Conservation (phyloP, 2,888 invertebrate species). For the Rotaria sp. region DNA sequence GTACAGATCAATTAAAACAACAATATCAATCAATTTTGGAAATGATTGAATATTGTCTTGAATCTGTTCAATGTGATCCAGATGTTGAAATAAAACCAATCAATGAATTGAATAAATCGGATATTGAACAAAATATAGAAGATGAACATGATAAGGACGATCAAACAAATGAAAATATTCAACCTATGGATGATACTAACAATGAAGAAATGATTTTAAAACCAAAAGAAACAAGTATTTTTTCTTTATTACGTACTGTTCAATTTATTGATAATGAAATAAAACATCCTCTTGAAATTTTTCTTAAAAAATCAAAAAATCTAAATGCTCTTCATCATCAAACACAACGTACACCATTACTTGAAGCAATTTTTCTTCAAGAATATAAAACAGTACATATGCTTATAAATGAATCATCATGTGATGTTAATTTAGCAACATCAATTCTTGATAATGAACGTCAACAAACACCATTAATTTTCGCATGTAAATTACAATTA, state of each 20-base stretch:
- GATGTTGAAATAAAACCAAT: not conserved
- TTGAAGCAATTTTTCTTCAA: not conserved
- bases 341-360: constrained; percentile 22
- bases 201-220: not conserved
- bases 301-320: constrained; percentile 26
- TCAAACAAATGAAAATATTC: not conserved
- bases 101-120: not conserved
- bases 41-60: not conserved
- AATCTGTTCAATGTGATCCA: not conserved
- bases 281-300: not conserved
- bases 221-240: not conserved
- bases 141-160: not conserved
- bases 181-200: not conserved
- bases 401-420: not conserved
- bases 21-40: not conserved
- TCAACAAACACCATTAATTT: not conserved
- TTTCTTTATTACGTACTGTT: not conserved
- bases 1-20: not conserved
- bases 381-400: not conserved
- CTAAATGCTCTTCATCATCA: not conserved
- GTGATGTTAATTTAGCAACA: constrained; percentile 20
- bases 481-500: not conserved
- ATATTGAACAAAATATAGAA: not conserved
- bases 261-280: not conserved
- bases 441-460: not conserved